Base-by-base conservation (phyloP, 2,888 invertebrate species). In the Arctia plantaginis region DNA sequence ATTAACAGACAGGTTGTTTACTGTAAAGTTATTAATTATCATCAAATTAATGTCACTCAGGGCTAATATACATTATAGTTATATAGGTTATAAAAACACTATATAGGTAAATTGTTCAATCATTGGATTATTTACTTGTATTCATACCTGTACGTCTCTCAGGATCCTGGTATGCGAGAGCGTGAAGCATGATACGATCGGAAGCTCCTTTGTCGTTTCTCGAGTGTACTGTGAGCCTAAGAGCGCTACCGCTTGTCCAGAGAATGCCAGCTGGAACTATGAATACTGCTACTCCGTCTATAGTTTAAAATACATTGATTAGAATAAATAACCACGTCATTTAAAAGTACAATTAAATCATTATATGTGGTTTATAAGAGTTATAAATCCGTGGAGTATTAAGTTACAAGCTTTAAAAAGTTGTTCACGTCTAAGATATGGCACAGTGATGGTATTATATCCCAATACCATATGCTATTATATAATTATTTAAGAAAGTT, bases 181-280 rank as follows among this genome's bases (percentile, higher is more conserved):
- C 98, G 88, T 98, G 98, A 78, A 98, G 95, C 76, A 98, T 96
- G 84, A 98, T 96, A 78, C 97, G 96, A 83, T 98, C 98, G 79
- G 98, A 98, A 75, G 97, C 96, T 69, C 98, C 98, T 92, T 98
- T 98, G 82, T 98, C 98, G 91, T 98, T 98, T 83, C 97, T 97
- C 69, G 98, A 98, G 81, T 95, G 93, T 13, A 95, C 95, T 23
- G 93, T 91, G 8, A 95, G 86, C 18, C 93, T 87, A 1, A 95
- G 85, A 27, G 93, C 89, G 73, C 87, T 91, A 0, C 92, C 92
- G 71, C 91, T 93, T 3, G 97, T 96, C 90, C 97, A 96, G 3
- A 97, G 92, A 76, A 97, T 97, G 39, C 95, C 95, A 30, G 97
- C 91, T 71, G 97, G 97, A 73, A 97, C 94, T 20, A 93, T 80